Percentiles rank a stretch among this genome's conserved stretches.
Evolutionary conservation across 2,113 vertebrate genomes (phyloP).

Genomic region (Urocitellus parryii): DNA sequence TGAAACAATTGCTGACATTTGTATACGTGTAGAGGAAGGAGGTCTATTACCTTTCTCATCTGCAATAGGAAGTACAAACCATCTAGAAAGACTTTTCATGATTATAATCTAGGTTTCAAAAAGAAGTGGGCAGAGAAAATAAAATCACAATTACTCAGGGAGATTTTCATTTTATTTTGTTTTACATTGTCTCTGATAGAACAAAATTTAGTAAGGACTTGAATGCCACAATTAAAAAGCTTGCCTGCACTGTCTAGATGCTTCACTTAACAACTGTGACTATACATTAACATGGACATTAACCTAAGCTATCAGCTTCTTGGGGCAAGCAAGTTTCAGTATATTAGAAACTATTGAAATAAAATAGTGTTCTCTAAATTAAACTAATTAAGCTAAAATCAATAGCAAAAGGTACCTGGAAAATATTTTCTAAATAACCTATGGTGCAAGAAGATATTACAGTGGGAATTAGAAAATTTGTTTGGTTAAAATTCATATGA

Average conservation of each 20-base stretch:
- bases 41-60: not conserved
- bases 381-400: constrained; percentile 13
- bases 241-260: not conserved
- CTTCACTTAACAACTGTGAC: not conserved
- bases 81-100: not conserved
- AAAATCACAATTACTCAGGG: not conserved
- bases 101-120: not conserved
- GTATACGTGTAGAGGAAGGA: not conserved
- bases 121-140: not conserved
- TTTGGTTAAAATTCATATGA: constrained; percentile 36
- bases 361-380: constrained; percentile 14
- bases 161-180: not conserved
- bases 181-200: not conserved
- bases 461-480: not conserved
- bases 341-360: not conserved
- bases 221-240: not conserved
- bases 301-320: not conserved
- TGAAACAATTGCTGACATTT: not conserved
- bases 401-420: not conserved
- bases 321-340: not conserved
- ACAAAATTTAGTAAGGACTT: constrained; percentile 8
- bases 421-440: not conserved
- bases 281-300: not conserved
- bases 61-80: not conserved
- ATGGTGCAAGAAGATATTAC: not conserved